Evolutionary conservation across 2,113 vertebrate genomes (phyloP).

Genomic region (Myrmophylax atrothorax): DNA sequence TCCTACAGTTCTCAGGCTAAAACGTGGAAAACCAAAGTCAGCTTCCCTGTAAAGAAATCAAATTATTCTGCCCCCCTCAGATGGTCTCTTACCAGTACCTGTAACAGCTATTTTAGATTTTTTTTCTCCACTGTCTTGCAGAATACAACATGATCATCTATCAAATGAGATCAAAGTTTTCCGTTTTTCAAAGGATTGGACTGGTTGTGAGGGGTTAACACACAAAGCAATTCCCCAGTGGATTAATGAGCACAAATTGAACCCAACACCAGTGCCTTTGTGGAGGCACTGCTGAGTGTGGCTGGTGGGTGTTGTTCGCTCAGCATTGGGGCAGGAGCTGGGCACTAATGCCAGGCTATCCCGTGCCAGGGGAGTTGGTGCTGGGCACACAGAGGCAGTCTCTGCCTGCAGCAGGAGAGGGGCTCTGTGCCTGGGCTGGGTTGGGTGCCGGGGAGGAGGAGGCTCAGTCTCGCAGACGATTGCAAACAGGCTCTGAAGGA

Average conservation of each 20-base stretch:
- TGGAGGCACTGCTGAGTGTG: not conserved
- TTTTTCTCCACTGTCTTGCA: not conserved
- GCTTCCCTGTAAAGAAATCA: not conserved
- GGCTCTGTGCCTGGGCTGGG: not conserved
- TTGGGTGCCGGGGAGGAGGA: not conserved
- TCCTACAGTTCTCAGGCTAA: not conserved
- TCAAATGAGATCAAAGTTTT: not conserved
- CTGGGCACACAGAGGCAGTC: not conserved
- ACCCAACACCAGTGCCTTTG: not conserved
- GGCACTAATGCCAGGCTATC: not conserved
- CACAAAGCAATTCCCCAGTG: not conserved
- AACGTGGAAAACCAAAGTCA: not conserved
- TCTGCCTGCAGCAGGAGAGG: not conserved
- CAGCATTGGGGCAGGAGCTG: accelerated
- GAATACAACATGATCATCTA: not conserved
- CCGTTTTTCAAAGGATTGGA: not conserved
- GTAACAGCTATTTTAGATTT: not conserved
- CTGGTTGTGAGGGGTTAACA: not conserved
- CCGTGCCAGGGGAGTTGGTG: not conserved
- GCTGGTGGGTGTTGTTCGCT: accelerated
- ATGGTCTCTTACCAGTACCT: not conserved
- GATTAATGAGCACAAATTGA: not conserved
- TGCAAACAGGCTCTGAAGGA: not conserved
- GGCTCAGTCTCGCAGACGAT: not conserved
- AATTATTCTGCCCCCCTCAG: not conserved